Percentiles rank a stretch among this genome's conserved stretches.
phyloP scores from a whole-genome alignment of 2,797 vertebrate species.

The Chromobotia macracanthus region DNA sequence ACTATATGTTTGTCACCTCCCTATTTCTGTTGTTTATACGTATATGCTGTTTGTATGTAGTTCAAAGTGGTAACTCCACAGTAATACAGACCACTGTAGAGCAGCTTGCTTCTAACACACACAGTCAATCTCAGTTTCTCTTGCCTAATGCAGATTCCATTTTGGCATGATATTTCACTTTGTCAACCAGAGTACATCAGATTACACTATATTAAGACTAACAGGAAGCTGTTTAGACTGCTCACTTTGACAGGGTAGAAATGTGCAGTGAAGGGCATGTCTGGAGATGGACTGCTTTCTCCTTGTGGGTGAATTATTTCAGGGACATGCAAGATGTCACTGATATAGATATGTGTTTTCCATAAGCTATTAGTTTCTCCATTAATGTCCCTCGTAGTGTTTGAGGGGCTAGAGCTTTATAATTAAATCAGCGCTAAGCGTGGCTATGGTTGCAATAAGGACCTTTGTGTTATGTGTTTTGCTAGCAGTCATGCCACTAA shows the following conservation, averaged over 20 bases:
- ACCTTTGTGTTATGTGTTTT: slow-evolving; percentile 56
- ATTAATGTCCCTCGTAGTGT: slow-evolving; percentile 67
- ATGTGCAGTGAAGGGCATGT: slow-evolving; percentile 65
- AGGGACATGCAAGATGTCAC: slow-evolving; percentile 55
- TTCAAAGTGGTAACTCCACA: slow-evolving; percentile 25
- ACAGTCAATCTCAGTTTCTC: slow-evolving; percentile 56
- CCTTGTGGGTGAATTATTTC: slow-evolving; percentile 56
- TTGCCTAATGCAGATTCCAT: slow-evolving; percentile 55
- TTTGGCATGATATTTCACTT: slow-evolving; percentile 61
- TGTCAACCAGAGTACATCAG: slow-evolving; percentile 58
- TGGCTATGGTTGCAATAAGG: slow-evolving; percentile 68
- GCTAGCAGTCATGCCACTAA: slow-evolving; percentile 60
- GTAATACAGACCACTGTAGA: slow-evolving; percentile 41
- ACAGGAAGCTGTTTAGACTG: slow-evolving; percentile 61
- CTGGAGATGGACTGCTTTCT: slow-evolving; percentile 54
- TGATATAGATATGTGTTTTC: slow-evolving; percentile 60
- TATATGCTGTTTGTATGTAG: background rate
- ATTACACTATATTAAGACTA: slow-evolving; percentile 67
- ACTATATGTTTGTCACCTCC: slow-evolving; percentile 15
- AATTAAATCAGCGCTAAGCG: slow-evolving; percentile 73
- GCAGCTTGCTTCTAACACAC: slow-evolving; percentile 41
- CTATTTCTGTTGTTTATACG: background rate
- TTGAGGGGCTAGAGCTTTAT: slow-evolving; percentile 59
- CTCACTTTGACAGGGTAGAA: slow-evolving; percentile 62
- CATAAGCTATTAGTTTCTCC: slow-evolving; percentile 68